These are phyloP conservation scores for Gnathonemus echidnorhynchus DNA, from an alignment of 2,113 vertebrate genomes.

Conservation along the genomic window DNA sequence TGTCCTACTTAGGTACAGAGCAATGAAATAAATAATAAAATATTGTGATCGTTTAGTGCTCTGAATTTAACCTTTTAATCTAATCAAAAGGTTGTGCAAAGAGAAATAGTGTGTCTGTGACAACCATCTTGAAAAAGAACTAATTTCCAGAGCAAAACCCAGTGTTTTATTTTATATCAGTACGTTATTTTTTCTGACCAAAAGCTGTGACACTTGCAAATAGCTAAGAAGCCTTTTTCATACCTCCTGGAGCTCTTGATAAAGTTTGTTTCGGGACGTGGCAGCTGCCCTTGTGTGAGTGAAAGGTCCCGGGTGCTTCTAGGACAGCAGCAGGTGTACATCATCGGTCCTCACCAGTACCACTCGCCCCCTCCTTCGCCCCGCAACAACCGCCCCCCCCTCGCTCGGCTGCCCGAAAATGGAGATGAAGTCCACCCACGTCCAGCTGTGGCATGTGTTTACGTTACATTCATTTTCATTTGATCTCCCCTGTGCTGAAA, in stretches of 20 bases:
- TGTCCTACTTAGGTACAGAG: background rate
- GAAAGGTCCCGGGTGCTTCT: background rate
- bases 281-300: background rate
- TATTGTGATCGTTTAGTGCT: background rate
- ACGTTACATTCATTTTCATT: conserved; percentile 13
- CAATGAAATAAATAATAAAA: background rate
- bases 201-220: background rate
- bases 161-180: background rate
- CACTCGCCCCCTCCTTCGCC: background rate
- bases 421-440: conserved; percentile 14
- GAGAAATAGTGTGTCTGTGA: background rate
- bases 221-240: background rate
- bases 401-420: background rate
- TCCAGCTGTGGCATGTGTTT: conserved; percentile 9
- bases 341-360: background rate
- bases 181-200: background rate
- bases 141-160: background rate
- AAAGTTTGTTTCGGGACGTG: background rate
- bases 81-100: background rate
- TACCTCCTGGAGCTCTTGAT: background rate
- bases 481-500: background rate
- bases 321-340: background rate
- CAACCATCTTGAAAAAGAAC: background rate
- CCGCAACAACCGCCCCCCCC: no score
- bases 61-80: background rate